phyloP scores from a whole-genome alignment of 92 coral and sea anemone species.

The Heteractis magnifica region DNA sequence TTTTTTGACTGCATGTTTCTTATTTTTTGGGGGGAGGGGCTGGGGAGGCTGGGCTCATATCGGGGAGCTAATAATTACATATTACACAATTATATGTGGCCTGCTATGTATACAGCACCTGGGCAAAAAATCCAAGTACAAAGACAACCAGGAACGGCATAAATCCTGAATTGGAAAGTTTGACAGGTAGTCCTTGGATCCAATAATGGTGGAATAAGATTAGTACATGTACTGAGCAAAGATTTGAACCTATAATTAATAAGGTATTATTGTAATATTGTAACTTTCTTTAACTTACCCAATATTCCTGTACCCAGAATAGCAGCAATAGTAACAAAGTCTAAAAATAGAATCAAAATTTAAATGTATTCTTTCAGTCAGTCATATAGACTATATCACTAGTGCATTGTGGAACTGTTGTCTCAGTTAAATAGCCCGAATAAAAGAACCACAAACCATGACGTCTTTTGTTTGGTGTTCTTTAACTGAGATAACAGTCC shows the following conservation, averaged over 20 bases:
- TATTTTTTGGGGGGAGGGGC: too few species aligned
- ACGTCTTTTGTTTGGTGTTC: too few species aligned
- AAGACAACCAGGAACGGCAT: conserved; percentile 34
- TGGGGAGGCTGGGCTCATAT: neutral
- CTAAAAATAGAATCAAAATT: conserved; percentile 6
- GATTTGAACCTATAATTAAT: neutral
- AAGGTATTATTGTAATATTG: neutral
- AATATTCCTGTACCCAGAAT: conserved; percentile 44
- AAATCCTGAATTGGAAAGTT: conserved; percentile 43
- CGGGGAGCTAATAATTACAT: neutral
- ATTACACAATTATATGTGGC: neutral
- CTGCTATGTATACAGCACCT: conserved; percentile 1
- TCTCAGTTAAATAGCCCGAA: too few species aligned
- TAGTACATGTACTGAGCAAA: neutral
- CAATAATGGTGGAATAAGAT: neutral
- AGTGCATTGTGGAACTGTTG: too few species aligned
- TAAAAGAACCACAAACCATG: too few species aligned
- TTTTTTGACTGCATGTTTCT: too few species aligned
- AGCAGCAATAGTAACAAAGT: conserved; percentile 51
- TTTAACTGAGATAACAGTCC: too few species aligned
- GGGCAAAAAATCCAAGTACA: conserved; percentile 37
- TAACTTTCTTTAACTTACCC: conserved; percentile 14
- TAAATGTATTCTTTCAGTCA: neutral
- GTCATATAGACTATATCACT: too few species aligned
- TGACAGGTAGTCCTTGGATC: conserved; percentile 31